Base-by-base conservation (phyloP, 2,797 vertebrate genomes). In the Chromis chromis region DNA sequence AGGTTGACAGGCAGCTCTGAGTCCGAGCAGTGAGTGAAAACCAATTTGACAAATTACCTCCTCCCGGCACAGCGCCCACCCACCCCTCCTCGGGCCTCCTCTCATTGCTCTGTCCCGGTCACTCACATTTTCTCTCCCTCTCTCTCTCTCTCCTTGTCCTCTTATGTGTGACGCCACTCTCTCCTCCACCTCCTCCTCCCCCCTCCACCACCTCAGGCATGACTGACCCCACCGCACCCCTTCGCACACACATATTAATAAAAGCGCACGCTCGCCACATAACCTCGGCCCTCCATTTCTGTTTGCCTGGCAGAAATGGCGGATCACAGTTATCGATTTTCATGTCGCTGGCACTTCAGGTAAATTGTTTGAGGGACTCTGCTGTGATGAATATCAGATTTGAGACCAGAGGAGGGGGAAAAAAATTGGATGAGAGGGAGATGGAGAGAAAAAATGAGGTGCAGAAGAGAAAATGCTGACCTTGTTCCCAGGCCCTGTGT, bases 351-450 rank as follows among this genome's bases (percentile, higher is more conserved):
- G 89, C 91, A 93, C 95, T 96, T 93, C 94, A 94, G 95, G 96
- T 95, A 95, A 96, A 96, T 94, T 94, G 95, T 96, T 94, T 93
- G 94, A 96, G 95, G 72, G 89, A 94, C 92, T 94, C 85, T 92
- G 92, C 93, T 86, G 85, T 95, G 96, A 96, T 94, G 94, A 97
- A 96, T 95, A 96, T 95, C 93, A 96, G 93, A 95, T 95, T 94
- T 90, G 89, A 94, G 81, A 82, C 86, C 88, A 33, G 70, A 89
- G 84, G 84, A 90, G 91, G 86, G 49, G 50, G 55, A 85, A 86
- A 94, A n/a, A 81, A 89, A 88, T 59, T 78, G 72, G 73, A 84
- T 79, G 81, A 69, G 72, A 90, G 72, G 65, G 94, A 91, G 92
- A 92, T 88, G 85, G 88, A 93, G 86, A 24, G 82, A 83, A 70